Base-by-base conservation (phyloP, 2,797 vertebrate species). In the Muraenolepis orangiensis region DNA sequence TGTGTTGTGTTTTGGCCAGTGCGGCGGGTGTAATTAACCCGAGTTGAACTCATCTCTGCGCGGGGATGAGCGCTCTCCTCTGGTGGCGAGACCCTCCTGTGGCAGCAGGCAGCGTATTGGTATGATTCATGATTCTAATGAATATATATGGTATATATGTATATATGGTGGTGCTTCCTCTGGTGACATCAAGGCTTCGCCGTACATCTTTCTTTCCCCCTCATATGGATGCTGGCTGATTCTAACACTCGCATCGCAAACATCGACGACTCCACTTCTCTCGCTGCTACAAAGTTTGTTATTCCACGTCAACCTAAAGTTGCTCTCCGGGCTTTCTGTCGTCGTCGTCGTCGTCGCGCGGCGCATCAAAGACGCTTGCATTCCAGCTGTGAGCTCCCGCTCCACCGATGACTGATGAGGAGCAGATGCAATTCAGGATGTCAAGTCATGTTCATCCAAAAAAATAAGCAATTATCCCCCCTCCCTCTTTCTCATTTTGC, bases 401-500 rank as follows among this genome's bases (percentile, higher is more conserved):
- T 3, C 28, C 26, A 64, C 36, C 31, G 6, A 3, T 34, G 72
- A 83, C 73, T 72, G 87, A 84, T 82, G 84, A 83, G 71, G 57
- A 74, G 79, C 83, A 87, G 87, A 86, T 87, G 87, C 77, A 78
- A 80, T 69, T 28, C 76, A 46, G 61, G 64, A 86, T 82, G 80
- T 85, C 75, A 85, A 86, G 75, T 85, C 82, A 81, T 86, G 78
- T 86, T 88, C 86, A 80, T 84, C 80, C 83, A 81, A 86, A 86
- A 70, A 66, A 80, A 72, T 75, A 77, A 73, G 84, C 79, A 87
- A 87, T 87, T 84, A 89, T 87, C 85, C 42, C 18, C 42, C 42
- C 12, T 11, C 42, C 12, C 42, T 14, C 3, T 14, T 11, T 20
- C 12, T 51, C 64, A 2, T 12, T 66, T 16, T 81, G 81, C 86